Evolutionary conservation across 1,140 invertebrate genomes (phyloP), one percentile per base, ranked within the genome.

Genomic region (Penaeus indicus): DNA sequence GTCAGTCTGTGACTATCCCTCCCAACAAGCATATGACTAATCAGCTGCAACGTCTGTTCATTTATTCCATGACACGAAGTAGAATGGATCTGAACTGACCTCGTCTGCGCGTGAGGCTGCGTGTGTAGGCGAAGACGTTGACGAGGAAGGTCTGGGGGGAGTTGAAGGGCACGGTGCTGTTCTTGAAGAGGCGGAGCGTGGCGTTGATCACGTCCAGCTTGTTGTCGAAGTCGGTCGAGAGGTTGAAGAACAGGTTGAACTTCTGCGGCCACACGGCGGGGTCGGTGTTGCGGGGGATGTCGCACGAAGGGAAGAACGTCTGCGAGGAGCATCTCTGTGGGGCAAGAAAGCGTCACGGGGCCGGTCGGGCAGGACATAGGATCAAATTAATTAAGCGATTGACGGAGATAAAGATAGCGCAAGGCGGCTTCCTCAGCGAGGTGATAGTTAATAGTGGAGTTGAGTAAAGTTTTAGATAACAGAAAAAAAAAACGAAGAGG

Each of bases 171-270:
- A 88, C 32, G 32, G 64, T 81, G 62, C 61, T 86, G 81, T 88
- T 88, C 77, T 90, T 90, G 83, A 85, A 90, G 22, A 90, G 90
- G 32, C 90, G 54, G 11, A 90, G 86, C 0, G 90, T 90, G 16
- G 90, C 90, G 61, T 90, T 90, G 60, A 90, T 85, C 13, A 90
- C 78, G 27, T 90, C 84, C 61, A 85, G 47, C n/a, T 64, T 82
- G 63, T 54, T 64, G 54, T 81, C 84, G 86, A 88, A 85, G n/a
- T 90, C 83, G 21, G 79, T 54, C 19, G 90, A 90, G n/a, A 90
- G 84, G 77, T 90, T 90, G 90, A 90, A 90, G 77, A 60, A 90
- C 5, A 90, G 90, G 60, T 87, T 90, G 90, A 88, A 90, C 0
- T 54, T 64, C 22, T 85, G 69, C 19, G 84, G 69, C 86, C 90